Conservation (phyloP, 2,113 vertebrate species). For the Pachypanchax playfairii region DNA sequence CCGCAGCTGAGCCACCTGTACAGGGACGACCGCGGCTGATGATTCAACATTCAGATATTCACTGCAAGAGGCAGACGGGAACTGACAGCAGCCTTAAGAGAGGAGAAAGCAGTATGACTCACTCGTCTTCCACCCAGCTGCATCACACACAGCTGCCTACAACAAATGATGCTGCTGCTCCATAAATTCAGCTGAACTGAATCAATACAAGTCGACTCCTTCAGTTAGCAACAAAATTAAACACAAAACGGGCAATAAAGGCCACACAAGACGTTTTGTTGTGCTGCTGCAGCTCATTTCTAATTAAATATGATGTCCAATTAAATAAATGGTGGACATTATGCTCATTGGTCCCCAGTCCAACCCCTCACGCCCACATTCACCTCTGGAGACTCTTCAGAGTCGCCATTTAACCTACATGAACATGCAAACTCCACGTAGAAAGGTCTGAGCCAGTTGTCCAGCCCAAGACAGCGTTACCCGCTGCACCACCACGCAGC, state of each 20-base stretch:
- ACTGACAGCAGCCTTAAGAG: constrained; percentile 30
- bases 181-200: neutral
- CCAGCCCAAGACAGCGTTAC: no score
- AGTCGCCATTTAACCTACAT: no score
- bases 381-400: no score
- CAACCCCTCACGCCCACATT: no score
- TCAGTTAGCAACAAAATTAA: neutral
- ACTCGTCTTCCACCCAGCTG: neutral
- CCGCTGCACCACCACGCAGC: no score
- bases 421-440: no score
- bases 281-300: neutral
- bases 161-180: neutral
- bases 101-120: constrained; percentile 24
- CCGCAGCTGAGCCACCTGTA: no score
- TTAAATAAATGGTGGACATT: no score
- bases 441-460: no score
- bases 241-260: neutral
- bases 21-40: no score
- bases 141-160: neutral
- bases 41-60: constrained; percentile 9
- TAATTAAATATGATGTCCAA: no score
- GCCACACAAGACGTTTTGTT: neutral
- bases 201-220: neutral
- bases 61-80: neutral
- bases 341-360: no score